phyloP scores from a whole-genome alignment of 2,888 invertebrate species.

The Sussaba pulchella region DNA sequence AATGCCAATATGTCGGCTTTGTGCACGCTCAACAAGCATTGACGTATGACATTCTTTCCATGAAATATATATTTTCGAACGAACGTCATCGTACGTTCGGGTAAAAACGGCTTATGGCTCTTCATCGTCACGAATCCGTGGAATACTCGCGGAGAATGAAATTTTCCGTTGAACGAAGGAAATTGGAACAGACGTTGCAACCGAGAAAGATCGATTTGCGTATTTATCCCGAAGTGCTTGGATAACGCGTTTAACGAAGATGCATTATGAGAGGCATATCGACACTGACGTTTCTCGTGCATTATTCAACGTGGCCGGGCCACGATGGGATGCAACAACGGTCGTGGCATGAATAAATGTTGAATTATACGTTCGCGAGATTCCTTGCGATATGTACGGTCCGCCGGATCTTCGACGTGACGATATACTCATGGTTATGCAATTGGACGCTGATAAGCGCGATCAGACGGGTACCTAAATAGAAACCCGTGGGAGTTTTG shows the following conservation, averaged over 20 bases:
- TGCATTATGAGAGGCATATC: neutral
- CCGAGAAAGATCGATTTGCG: neutral
- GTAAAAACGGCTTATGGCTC: neutral
- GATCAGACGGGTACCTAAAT: neutral
- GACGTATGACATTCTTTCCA: neutral
- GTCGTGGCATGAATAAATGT: neutral
- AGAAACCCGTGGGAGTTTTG: neutral
- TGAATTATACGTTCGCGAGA: neutral
- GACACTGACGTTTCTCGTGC: neutral
- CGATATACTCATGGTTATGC: neutral
- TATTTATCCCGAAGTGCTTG: neutral
- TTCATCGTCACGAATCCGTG: no score
- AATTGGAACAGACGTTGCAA: neutral
- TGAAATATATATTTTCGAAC: neutral
- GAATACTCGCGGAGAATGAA: neutral
- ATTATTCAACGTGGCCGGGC: neutral
- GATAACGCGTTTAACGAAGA: constrained; percentile 1
- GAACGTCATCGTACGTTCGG: neutral
- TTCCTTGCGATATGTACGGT: neutral
- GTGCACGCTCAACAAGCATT: neutral
- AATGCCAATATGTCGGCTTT: neutral
- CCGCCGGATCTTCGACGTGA: neutral
- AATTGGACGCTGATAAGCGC: neutral
- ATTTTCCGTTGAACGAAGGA: neutral
- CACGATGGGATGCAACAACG: neutral